phyloP scores from a whole-genome alignment of 2,113 vertebrate species.

The Aptenodytes forsteri region DNA sequence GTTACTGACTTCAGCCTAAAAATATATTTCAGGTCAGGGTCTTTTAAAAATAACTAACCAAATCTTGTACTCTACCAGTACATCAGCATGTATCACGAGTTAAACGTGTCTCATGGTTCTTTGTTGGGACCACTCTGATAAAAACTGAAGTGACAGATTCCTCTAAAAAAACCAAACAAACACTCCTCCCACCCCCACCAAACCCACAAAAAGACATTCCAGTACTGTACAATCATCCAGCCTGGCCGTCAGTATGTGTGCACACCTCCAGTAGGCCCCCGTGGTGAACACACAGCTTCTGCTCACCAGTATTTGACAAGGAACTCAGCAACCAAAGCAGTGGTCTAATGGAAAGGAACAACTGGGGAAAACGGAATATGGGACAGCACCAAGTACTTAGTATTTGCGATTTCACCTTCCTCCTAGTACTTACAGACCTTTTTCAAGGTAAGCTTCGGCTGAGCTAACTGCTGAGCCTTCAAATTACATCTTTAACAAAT shows the following conservation, averaged over 20 bases:
- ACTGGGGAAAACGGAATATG: accelerated
- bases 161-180: not conserved
- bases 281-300: not conserved
- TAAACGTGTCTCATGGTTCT: not conserved
- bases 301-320: not conserved
- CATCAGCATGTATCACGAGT: accelerated
- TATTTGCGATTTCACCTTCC: not conserved
- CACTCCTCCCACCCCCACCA: not conserved
- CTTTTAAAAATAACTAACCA: not conserved
- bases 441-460: not conserved
- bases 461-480: not conserved
- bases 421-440: not conserved
- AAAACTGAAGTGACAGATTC: not conserved
- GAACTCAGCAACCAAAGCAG: not conserved
- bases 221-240: not conserved
- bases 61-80: not conserved
- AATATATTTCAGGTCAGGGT: not conserved
- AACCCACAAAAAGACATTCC: not conserved
- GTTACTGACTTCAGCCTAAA: not conserved
- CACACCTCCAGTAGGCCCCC: not conserved
- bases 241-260: not conserved
- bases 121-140: not conserved
- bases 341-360: not conserved
- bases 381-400: not conserved
- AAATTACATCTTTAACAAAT: not conserved